Evolutionary conservation across 2,797 vertebrate species (phyloP), one percentile per base, ranked within the genome.

Genomic region (Neopelma chrysocephalum): DNA sequence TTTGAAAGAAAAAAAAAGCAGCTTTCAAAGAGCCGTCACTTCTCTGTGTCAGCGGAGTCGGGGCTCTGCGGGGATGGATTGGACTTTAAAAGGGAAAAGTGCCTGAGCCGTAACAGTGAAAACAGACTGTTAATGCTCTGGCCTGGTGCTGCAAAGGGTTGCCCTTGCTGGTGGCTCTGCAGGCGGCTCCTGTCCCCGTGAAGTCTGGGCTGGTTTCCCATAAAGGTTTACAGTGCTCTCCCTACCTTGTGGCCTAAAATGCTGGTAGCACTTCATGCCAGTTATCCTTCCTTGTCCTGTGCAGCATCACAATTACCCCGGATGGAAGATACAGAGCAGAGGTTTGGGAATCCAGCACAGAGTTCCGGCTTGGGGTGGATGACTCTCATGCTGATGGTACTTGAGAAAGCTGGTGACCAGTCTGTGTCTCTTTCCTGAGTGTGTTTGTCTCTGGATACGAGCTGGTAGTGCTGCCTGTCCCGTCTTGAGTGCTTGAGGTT

Each of bases 81-180:
- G 47, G 69, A 78, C 82, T 95, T 87, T 47, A 83, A 82, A 34
- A 71, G 54, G 73, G 75, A 70, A 80, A 93, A 90, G 29, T 31
- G 61, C 40, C 50, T 83, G 79, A 95, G 87, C 89, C 1, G 0
- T 82, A 81, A 82, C n/a, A 58, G 79, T 70, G 92, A 47, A 75
- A 94, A 73, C 56, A 68, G 81, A 56, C 88, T 87, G 73, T 96
- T 94, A 92, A 95, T 77, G 66, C 84, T 90, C 87, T 47, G 80
- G 69, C 27, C 72, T 42, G 89, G 57, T 80, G 79, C 72, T 93
- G 85, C 57, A 85, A 62, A 75, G 88, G 45, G 50, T 85, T 78
- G 80, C 58, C 54, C 57, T 90, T 61, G 69, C 15, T 2, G 32
- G 76, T 72, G 66, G 69, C 61, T 82, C 72, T 68, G 50, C 76